Evolutionary conservation across 2,797 vertebrate species (phyloP).

Genomic region (Pangasius djambal): DNA sequence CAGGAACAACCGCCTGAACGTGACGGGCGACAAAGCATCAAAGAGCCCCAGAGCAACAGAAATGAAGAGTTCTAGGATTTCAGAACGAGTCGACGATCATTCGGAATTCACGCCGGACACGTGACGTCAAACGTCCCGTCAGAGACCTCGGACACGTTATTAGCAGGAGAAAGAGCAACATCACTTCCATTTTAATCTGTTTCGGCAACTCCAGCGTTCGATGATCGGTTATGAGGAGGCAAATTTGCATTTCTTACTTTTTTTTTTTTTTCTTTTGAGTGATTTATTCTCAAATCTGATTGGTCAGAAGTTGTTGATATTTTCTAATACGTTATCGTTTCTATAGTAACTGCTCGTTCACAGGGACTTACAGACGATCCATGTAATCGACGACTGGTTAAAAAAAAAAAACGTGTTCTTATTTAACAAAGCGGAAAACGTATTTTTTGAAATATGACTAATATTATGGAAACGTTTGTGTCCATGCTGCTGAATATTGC

Average conservation of each 20-base stretch:
- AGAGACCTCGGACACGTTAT: too few species aligned
- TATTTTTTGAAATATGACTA: too few species aligned
- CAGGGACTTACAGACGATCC: too few species aligned
- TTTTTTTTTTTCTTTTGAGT: not conserved
- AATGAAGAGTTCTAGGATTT: not conserved
- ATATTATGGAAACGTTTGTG: too few species aligned
- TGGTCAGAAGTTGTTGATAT: not conserved
- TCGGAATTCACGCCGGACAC: not conserved
- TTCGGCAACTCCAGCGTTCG: not conserved
- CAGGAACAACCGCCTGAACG: slow-evolving; percentile 50
- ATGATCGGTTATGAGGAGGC: not conserved
- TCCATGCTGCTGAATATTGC: too few species aligned
- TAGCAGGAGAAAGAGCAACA: not conserved
- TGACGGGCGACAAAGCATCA: not conserved
- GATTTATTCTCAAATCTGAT: not conserved
- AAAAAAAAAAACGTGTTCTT: too few species aligned
- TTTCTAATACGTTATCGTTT: not conserved
- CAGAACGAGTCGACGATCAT: not conserved
- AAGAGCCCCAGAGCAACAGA: not conserved
- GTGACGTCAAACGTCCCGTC: not conserved
- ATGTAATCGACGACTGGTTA: too few species aligned
- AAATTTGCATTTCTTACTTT: too few species aligned
- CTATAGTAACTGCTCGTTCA: not conserved
- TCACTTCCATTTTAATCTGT: not conserved
- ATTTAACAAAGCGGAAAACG: too few species aligned